A percentile compares a stretch with the other conserved stretches of the same genome.
These are phyloP conservation scores for Carduelis carduelis DNA, from an alignment of 2,797 vertebrate genomes.

Conservation along the genomic window DNA sequence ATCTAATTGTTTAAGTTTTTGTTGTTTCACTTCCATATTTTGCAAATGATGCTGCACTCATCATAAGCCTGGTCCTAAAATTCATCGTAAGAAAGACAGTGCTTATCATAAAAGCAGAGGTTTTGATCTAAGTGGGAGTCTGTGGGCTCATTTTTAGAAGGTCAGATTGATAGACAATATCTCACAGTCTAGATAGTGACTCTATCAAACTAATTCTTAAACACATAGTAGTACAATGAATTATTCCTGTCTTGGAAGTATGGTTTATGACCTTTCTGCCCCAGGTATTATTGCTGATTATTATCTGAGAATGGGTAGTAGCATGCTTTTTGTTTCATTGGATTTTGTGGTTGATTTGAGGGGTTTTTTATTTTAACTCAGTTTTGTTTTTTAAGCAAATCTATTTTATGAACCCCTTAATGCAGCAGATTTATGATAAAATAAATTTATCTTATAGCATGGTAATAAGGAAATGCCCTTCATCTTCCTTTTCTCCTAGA, in stretches of 20 bases:
- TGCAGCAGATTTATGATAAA: not conserved
- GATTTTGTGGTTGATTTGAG: not conserved
- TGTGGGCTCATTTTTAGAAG: conserved; percentile 60
- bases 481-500: not conserved
- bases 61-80: not conserved
- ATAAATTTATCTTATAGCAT: not conserved
- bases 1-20: not conserved
- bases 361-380: not conserved
- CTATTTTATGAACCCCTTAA: not conserved
- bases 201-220: conserved; percentile 72
- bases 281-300: conserved; percentile 72
- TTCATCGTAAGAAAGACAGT: not conserved
- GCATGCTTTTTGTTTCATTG: conserved; percentile 38
- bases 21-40: not conserved
- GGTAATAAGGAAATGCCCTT: not conserved
- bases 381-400: conserved; percentile 35
- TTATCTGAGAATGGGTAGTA: conserved; percentile 61
- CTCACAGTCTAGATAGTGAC: conserved; percentile 60
- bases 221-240: conserved; percentile 67
- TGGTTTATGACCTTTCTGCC: conserved; percentile 68
- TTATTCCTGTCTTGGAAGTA: conserved; percentile 66
- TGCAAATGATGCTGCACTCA: not conserved
- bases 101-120: not conserved
- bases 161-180: conserved; percentile 67
- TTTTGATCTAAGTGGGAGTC: conserved; percentile 33